A percentile compares a stretch with the other conserved stretches of the same genome.
phyloP scores from a whole-genome alignment of 2,888 invertebrate species.

The Nematopogon swammerdamellus region DNA sequence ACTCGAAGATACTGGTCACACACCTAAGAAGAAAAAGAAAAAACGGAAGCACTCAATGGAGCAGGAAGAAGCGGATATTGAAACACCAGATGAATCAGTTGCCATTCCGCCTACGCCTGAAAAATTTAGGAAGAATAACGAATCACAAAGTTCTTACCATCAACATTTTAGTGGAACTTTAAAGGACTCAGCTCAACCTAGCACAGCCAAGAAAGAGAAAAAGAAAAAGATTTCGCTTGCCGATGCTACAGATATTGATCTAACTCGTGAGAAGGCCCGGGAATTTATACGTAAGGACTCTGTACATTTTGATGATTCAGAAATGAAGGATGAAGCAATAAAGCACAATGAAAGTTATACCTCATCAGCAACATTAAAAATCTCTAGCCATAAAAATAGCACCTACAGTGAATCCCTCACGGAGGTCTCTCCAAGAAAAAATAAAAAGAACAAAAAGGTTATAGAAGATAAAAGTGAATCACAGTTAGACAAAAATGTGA shows the following conservation, averaged over 20 bases:
- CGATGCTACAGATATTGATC: too few species aligned
- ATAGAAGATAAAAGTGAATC: too few species aligned
- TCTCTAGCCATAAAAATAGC: too few species aligned
- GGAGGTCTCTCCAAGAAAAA: too few species aligned
- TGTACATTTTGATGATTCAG: background rate
- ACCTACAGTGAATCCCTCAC: too few species aligned
- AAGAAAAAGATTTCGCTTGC: too few species aligned
- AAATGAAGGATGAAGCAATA: conserved; percentile 3
- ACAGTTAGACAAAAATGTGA: too few species aligned
- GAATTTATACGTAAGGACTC: background rate
- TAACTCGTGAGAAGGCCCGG: background rate
- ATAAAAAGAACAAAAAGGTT: too few species aligned
- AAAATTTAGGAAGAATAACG: background rate
- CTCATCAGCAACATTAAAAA: too few species aligned
- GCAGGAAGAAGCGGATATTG: background rate
- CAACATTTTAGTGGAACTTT: too few species aligned
- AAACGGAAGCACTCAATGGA: background rate
- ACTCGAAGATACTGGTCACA: conserved; percentile 4
- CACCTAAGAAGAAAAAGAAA: conserved; percentile 1
- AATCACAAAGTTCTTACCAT: background rate
- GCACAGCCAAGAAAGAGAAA: too few species aligned
- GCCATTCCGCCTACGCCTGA: background rate
- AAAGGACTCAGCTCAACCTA: too few species aligned
- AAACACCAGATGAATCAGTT: background rate
- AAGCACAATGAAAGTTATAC: background rate